Base-by-base conservation (phyloP, 2,888 invertebrate genomes). In the Theristus sp. region DNA sequence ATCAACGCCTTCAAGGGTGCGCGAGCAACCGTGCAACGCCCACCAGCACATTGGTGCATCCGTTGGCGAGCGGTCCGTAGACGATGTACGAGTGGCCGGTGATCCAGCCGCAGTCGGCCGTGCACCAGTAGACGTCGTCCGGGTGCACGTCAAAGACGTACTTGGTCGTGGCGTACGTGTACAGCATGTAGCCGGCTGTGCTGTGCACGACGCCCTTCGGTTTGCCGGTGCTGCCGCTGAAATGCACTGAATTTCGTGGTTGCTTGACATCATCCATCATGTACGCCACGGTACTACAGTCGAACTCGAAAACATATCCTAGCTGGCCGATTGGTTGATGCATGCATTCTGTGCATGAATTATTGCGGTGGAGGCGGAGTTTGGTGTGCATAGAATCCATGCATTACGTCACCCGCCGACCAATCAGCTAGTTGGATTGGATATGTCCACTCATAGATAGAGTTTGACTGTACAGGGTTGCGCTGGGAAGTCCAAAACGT, bases 201-300 rank as follows among this genome's bases (percentile, higher is more conserved):
- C 93, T 89, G 76, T 98, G 98, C 31, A 94, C 76, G 2, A 98
- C 93, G 25, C 96, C 98, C 75, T 98, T 98, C 0, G 98, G 96
- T 75, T 91, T 93, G 27, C 96, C 96, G 1, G 96, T 98, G 0
- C 93, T 94, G 0, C 91, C 91, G 70, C 80, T 81, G 70, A 46
- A 66, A 64, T 49, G 25, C 24, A 17, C n/a, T n/a, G n/a, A n/a
- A n/a, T n/a, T n/a, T n/a, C 22, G 10, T n/a, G 25, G 13, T 25
- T 13, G 25, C 25, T 13, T n/a, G 22, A n/a, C 54, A 24, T 25
- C 22, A n/a, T n/a, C 13, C 20, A 24, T 54, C 25, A 10, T n/a
- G n/a, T n/a, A n/a, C n/a, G n/a, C n/a, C n/a, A n/a, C n/a, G n/a
- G n/a, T n/a, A n/a, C n/a, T n/a, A n/a, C n/a, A n/a, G n/a, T n/a